Conservation (phyloP, 2,113 vertebrate genomes). For the Vulpes lagopus region DNA sequence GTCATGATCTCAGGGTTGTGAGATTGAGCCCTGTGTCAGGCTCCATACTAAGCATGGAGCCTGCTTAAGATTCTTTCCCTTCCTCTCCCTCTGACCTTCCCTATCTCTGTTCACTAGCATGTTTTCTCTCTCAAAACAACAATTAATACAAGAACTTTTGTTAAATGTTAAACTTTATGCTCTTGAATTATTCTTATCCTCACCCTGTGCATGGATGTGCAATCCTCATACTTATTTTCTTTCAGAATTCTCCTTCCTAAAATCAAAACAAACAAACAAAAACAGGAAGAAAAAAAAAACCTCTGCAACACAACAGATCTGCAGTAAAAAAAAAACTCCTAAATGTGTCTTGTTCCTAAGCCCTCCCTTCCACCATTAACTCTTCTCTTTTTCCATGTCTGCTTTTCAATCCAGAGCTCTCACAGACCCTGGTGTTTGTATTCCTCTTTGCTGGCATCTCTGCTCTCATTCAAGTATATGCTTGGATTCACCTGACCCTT, state of each 20-base stretch:
- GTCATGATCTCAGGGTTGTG: neutral
- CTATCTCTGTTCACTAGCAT: neutral
- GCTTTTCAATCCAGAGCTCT: neutral
- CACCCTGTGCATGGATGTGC: neutral
- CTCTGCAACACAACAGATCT: neutral
- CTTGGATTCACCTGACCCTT: neutral
- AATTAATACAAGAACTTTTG: neutral
- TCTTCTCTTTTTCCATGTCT: neutral
- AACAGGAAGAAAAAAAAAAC: neutral
- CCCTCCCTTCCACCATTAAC: neutral
- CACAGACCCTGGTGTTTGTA: neutral
- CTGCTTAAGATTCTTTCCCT: neutral
- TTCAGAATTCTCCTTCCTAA: neutral
- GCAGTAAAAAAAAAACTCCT: neutral
- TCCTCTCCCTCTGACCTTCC: neutral
- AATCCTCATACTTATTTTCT: neutral
- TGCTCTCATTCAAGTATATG: neutral
- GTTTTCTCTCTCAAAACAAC: neutral
- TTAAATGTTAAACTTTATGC: neutral
- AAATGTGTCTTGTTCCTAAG: neutral
- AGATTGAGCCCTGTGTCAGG: neutral
- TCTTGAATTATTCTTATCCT: neutral
- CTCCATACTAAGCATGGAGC: neutral
- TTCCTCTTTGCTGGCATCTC: neutral
- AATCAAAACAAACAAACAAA: neutral